These are phyloP conservation scores for human (Homo sapiens) DNA, from an alignment of 2,113 vertebrate species.

Conservation along the genomic window GRCh38 chr11:85784001-85784500, in stretches of 20 bases:
- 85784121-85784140: constrained; percentile 15
- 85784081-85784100: background rate
- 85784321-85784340: constrained; percentile 51
- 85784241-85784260: background rate
- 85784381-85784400: background rate
- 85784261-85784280: background rate
- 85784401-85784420: constrained; percentile 8
- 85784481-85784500: background rate
- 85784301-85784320: constrained; percentile 9
- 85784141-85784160: background rate
- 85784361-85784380: background rate
- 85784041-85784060: background rate
- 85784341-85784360: constrained; percentile 38
- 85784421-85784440: background rate
- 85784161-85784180: background rate
- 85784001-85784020: background rate
- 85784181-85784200: background rate
- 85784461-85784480: background rate
- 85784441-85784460: background rate
- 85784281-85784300: constrained; percentile 27
- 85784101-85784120: background rate
- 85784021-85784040: background rate
- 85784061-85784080: background rate
- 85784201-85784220: background rate
- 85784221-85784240: background rate